A percentile compares a stretch with the other conserved stretches of the same genome.
phyloP scores from a whole-genome alignment of 2,888 invertebrate species.

The Lithophane leautieri region DNA sequence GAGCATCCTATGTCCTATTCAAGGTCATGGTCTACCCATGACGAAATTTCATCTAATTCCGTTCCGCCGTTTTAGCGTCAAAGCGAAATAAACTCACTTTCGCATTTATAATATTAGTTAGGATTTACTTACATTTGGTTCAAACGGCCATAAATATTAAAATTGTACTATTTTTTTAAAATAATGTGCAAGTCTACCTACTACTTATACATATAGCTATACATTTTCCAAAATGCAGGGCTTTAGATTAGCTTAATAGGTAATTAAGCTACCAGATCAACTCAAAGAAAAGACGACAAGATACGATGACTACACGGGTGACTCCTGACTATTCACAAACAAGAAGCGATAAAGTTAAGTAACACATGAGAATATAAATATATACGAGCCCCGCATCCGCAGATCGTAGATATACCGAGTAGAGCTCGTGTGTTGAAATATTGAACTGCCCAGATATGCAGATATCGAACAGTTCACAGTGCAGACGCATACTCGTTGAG shows the following conservation, averaged over 20 bases:
- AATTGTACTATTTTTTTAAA: neutral
- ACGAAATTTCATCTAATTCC: no score
- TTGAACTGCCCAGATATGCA: slow-evolving; percentile 35
- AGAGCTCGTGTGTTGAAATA: slow-evolving; percentile 26
- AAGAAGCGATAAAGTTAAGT: slow-evolving; percentile 19
- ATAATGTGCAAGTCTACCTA: neutral
- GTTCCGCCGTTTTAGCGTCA: no score
- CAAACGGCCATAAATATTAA: neutral
- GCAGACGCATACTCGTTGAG: slow-evolving; percentile 17
- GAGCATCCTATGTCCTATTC: no score
- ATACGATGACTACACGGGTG: neutral
- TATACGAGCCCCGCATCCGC: slow-evolving; percentile 9
- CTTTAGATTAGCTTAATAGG: neutral
- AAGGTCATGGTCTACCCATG: no score
- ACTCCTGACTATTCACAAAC: neutral
- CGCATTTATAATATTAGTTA: no score
- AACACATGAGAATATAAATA: slow-evolving; percentile 23
- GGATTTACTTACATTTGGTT: slow-evolving; percentile 8
- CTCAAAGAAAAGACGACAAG: slow-evolving; percentile 1
- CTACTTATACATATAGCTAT: no score
- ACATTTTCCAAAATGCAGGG: neutral
- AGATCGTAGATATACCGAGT: slow-evolving; percentile 20
- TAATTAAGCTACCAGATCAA: no score
- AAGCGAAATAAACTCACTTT: no score
- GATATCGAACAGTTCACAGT: slow-evolving; percentile 25